phyloP scores from a whole-genome alignment of 1,140 invertebrate species.

The Lucilia sericata region DNA sequence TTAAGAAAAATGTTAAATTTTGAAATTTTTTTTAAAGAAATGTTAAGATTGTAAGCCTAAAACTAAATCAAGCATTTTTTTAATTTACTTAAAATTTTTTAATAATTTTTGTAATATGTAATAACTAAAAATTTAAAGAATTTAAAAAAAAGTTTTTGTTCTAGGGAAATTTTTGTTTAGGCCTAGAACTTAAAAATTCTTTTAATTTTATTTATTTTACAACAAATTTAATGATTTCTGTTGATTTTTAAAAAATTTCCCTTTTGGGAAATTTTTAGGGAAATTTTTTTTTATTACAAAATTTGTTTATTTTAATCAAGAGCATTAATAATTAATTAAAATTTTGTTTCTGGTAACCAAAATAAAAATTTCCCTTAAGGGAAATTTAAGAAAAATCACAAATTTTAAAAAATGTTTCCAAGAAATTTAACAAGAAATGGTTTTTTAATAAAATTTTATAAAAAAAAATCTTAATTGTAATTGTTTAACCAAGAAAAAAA shows the following conservation, averaged over 20 bases:
- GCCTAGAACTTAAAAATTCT: not conserved
- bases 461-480: not conserved
- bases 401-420: not conserved
- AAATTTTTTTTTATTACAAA: not conserved
- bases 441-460: not conserved
- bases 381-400: not conserved
- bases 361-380: not conserved
- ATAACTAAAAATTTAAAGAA: too few species aligned
- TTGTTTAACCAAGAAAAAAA: not conserved
- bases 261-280: constrained; percentile 21
- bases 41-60: too few species aligned
- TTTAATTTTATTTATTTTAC: not conserved
- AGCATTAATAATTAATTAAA: not conserved
- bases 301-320: not conserved
- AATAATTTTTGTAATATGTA: too few species aligned
- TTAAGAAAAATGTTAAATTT: not conserved
- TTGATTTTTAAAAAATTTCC: not conserved
- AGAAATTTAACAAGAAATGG: not conserved
- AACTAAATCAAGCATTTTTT: not conserved
- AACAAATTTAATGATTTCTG: not conserved
- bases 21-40: too few species aligned
- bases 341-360: not conserved
- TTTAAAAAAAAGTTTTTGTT: not conserved
- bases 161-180: not conserved
- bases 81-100: not conserved